These are phyloP conservation scores for Eira barbara DNA, from an alignment of 2,113 vertebrate genomes.

Conservation along the genomic window DNA sequence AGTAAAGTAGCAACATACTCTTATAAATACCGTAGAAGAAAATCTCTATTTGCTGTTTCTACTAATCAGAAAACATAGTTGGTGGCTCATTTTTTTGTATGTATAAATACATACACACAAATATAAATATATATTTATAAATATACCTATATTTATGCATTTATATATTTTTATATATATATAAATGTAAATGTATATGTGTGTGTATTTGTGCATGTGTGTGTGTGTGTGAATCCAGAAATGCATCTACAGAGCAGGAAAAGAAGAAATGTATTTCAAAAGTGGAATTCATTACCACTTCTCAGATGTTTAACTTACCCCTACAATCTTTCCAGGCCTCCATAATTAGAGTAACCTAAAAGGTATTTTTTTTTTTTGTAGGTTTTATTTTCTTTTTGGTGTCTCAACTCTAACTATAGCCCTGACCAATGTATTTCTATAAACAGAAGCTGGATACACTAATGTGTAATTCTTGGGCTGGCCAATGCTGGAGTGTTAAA, in stretches of 20 bases:
- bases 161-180: background rate
- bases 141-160: background rate
- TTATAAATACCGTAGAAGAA: background rate
- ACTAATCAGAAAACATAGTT: background rate
- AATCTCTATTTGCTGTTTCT: background rate
- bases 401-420: background rate
- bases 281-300: background rate
- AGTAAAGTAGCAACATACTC: background rate
- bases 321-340: background rate
- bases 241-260: background rate
- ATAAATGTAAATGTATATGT: background rate
- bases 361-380: background rate
- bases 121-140: background rate
- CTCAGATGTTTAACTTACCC: background rate
- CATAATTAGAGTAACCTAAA: background rate
- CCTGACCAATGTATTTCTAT: background rate
- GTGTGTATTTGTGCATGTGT: background rate
- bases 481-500: background rate
- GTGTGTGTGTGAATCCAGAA: background rate
- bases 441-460: background rate
- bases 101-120: background rate
- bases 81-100: background rate
- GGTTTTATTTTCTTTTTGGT: background rate
- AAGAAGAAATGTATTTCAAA: background rate
- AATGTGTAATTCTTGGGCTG: background rate